phyloP scores from a whole-genome alignment of 2,888 invertebrate genomes.

The Cheilosia scutellata region DNA sequence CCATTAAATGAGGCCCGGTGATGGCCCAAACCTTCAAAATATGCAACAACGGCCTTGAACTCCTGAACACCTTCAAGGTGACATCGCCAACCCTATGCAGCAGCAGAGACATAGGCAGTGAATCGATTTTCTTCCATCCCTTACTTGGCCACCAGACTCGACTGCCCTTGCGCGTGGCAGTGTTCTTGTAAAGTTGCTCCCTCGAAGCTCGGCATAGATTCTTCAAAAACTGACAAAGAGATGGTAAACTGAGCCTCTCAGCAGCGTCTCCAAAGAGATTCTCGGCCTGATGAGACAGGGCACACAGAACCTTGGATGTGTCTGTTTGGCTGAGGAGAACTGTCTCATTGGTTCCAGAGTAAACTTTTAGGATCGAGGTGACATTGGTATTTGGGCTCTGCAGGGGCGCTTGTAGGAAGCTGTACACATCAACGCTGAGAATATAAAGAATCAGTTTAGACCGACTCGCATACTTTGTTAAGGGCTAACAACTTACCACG shows the following conservation, averaged over 20 bases:
- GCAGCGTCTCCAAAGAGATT: conserved; percentile 95
- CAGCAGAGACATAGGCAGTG: conserved; percentile 86
- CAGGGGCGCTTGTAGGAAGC: conserved; percentile 90
- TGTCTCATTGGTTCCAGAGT: conserved; percentile 83
- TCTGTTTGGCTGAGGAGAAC: conserved; percentile 90
- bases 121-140: conserved; percentile 84
- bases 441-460: not conserved
- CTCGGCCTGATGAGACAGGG: conserved; percentile 95
- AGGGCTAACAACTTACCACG: conserved; percentile 86
- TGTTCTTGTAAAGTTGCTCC: conserved; percentile 86
- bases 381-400: conserved; percentile 86
- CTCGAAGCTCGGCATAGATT: conserved; percentile 95
- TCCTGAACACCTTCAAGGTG: conserved; percentile 93
- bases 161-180: conserved; percentile 84
- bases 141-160: conserved; percentile 84
- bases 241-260: conserved; percentile 92
- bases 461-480: not conserved
- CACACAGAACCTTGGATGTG: conserved; percentile 95
- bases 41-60: conserved; percentile 94
- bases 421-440: conserved; percentile 92
- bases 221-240: conserved; percentile 92
- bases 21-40: conserved; percentile 97
- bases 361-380: conserved; percentile 83
- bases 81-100: conserved; percentile 95
- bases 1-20: conserved; percentile 96